These are phyloP conservation scores for Aphodius sticticus DNA, from an alignment of 2,888 invertebrate species.

Conservation along the genomic window DNA sequence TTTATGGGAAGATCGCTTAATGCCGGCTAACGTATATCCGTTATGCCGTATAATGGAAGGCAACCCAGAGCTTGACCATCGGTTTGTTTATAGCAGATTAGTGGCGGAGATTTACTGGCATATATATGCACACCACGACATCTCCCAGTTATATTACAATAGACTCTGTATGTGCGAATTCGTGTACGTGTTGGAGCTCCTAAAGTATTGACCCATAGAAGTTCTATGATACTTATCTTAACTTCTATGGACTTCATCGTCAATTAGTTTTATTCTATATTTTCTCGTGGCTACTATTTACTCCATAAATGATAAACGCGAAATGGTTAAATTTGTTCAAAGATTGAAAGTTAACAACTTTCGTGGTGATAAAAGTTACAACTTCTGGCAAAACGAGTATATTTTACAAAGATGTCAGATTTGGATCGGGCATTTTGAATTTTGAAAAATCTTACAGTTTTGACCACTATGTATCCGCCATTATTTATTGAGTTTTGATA, in stretches of 20 bases:
- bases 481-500: too few species aligned
- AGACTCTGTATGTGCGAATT: neutral
- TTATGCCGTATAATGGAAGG: constrained; percentile 44
- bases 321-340: too few species aligned
- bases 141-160: neutral
- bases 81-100: constrained; percentile 49
- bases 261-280: too few species aligned
- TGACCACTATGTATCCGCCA: too few species aligned
- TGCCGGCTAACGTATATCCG: constrained; percentile 17
- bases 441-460: too few species aligned
- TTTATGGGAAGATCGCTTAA: constrained; percentile 24
- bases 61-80: constrained; percentile 43
- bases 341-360: too few species aligned
- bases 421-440: too few species aligned
- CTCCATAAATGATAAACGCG: too few species aligned
- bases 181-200: neutral
- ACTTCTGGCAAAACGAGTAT: too few species aligned
- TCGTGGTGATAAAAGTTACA: too few species aligned
- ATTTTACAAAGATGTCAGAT: too few species aligned
- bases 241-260: neutral
- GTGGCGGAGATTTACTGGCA: constrained; percentile 45
- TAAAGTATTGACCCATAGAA: neutral
- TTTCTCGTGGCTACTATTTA: too few species aligned
- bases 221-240: neutral
- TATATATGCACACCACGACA: neutral